Evolutionary conservation across 2,797 vertebrate species (phyloP), one percentile per base, ranked within the genome.

Genomic region (Gymnothorax javanicus): DNA sequence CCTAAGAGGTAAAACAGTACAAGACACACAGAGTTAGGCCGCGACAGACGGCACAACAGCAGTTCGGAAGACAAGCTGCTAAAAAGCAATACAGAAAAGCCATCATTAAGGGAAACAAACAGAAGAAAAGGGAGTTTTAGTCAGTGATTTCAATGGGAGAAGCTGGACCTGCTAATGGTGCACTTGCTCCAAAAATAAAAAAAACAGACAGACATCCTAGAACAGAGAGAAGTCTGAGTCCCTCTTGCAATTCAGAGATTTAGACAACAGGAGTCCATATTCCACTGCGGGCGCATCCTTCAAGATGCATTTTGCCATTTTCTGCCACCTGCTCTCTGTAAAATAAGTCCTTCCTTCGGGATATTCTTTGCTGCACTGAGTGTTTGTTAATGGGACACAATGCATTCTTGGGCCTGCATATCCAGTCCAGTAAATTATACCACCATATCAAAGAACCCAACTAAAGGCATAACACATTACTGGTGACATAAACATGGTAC

Each of bases 11-110:
- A 97, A 96, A 96, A 98, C 94, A 96, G 97, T 97, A 98, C 96
- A 98, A 98, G 97, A 99, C 97, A 99, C 86, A 97, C 92, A 98
- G 96, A 96, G 94, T 98, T 99, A 99, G 97, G 97, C 95, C 93
- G 88, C 90, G 91, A 95, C 92, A 95, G 95, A 97, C 95, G 93
- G 93, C 93, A 97, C 95, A 56, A 95, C 93, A 93, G 95, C 92
- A 95, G 85, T 90, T 91, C 89, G 94, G 94, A 84, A 96, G 94
- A 96, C 94, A 96, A 96, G 94, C 95, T 96, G 96, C 92, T 95
- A 95, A 93, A 96, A 97, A 97, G 96, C 96, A 95, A 95, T 95
- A 94, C 93, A 94, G 91, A 94, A 94, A 95, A 95, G 96, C 95
- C 87, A 95, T 94, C 92, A 94, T 94, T 89, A 85, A 89, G 92